These are phyloP conservation scores for Oreocharis arfaki DNA, from an alignment of 2,113 vertebrate species.

Conservation along the genomic window DNA sequence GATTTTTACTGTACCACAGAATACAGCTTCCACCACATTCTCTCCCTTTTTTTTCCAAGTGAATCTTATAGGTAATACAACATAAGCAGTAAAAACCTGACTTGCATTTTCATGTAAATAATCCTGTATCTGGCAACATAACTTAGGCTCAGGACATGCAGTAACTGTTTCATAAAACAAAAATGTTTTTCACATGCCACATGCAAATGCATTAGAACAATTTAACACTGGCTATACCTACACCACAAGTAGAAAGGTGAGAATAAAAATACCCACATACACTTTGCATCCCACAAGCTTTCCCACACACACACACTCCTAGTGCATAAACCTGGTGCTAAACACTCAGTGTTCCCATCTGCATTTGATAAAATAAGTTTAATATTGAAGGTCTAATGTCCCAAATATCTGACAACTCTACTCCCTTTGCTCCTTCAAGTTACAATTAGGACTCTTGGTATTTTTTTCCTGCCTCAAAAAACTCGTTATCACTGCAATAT, in stretches of 20 bases:
- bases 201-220: background rate
- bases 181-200: background rate
- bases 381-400: background rate
- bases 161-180: background rate
- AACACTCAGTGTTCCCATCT: background rate
- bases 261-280: background rate
- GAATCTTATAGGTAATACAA: background rate
- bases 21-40: background rate
- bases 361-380: background rate
- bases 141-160: background rate
- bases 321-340: background rate
- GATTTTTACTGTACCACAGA: background rate
- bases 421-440: background rate
- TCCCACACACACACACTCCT: background rate
- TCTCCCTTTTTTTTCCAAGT: accelerated
- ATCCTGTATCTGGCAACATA: background rate
- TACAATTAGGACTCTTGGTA: background rate
- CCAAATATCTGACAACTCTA: background rate
- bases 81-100: background rate
- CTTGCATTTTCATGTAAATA: background rate
- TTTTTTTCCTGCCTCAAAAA: background rate
- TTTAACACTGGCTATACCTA: background rate
- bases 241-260: background rate
- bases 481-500: background rate
- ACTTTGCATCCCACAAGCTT: background rate